These are phyloP conservation scores for Triplophysa bombifrons DNA, from an alignment of 2,797 vertebrate genomes.

Conservation along the genomic window DNA sequence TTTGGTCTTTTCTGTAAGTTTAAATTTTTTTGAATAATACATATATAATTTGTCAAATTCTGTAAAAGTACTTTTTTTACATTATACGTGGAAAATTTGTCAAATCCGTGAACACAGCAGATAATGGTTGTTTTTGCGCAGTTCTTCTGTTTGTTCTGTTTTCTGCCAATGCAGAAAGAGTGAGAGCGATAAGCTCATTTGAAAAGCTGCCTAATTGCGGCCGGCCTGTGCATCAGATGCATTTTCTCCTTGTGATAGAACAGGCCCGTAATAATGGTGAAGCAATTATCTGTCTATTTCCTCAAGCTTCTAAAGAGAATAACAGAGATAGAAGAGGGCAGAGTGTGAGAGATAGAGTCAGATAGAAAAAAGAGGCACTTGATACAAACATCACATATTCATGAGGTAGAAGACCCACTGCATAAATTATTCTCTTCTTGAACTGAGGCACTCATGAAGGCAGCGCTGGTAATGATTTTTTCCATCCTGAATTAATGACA, in stretches of 20 bases:
- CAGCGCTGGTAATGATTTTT: constrained; percentile 61
- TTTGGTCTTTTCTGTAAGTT: too few species aligned
- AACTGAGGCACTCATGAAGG: constrained; percentile 59
- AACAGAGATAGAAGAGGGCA: constrained; percentile 38
- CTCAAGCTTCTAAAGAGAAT: constrained; percentile 57
- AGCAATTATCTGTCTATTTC: constrained; percentile 61
- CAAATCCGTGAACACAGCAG: not conserved
- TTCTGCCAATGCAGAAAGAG: constrained; percentile 10
- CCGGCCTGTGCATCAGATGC: constrained; percentile 54
- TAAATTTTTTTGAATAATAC: too few species aligned
- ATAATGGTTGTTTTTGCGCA: constrained; percentile 7
- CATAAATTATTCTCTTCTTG: constrained; percentile 67
- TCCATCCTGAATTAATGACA: constrained; percentile 62
- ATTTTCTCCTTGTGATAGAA: constrained; percentile 43
- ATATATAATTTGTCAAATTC: too few species aligned
- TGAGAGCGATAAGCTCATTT: constrained; percentile 45
- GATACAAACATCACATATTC: constrained; percentile 66
- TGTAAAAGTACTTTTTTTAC: too few species aligned
- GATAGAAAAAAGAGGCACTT: constrained; percentile 46
- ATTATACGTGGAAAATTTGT: too few species aligned
- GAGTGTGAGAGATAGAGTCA: constrained; percentile 31
- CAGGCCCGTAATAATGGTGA: constrained; percentile 57
- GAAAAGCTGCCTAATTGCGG: constrained; percentile 59
- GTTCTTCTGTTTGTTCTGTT: constrained; percentile 34
- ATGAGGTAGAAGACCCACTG: constrained; percentile 59